These are phyloP conservation scores for Athene cunicularia DNA, from an alignment of 2,113 vertebrate genomes.

Conservation along the genomic window DNA sequence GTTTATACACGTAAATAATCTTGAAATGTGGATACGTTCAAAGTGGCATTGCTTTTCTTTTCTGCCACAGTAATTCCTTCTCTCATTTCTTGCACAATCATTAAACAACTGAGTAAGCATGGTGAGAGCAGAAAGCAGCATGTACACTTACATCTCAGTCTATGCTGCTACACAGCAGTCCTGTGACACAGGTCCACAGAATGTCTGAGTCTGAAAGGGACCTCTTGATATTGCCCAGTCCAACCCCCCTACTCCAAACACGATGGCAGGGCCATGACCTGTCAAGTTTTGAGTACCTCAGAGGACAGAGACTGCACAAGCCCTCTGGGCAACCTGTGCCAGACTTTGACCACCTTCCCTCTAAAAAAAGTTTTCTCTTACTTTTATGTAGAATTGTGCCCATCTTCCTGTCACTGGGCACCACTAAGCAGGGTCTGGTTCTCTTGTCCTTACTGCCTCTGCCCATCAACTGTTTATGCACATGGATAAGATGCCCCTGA, in stretches of 20 bases:
- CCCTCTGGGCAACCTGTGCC: neutral
- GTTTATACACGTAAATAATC: neutral
- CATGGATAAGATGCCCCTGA: neutral
- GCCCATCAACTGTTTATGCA: neutral
- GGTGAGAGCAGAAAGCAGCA: neutral
- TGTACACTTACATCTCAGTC: neutral
- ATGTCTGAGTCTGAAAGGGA: rapidly evolving
- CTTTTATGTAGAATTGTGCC: neutral
- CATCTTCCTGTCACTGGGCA: no score
- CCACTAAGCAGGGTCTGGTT: neutral
- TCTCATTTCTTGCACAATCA: neutral
- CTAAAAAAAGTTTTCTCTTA: neutral
- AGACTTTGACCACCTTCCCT: neutral
- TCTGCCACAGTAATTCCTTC: neutral
- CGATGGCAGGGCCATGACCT: neutral
- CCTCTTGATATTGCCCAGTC: rapidly evolving
- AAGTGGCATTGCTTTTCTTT: neutral
- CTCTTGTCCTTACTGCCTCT: neutral
- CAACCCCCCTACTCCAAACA: neutral
- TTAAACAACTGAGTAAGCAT: neutral
- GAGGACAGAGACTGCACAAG: neutral
- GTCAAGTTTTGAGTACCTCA: neutral
- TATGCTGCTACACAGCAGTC: neutral
- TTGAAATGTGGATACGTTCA: neutral
- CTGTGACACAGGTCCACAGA: neutral